Base-by-base conservation (phyloP, 1,140 invertebrate species). In the Steinernema khuongi region DNA sequence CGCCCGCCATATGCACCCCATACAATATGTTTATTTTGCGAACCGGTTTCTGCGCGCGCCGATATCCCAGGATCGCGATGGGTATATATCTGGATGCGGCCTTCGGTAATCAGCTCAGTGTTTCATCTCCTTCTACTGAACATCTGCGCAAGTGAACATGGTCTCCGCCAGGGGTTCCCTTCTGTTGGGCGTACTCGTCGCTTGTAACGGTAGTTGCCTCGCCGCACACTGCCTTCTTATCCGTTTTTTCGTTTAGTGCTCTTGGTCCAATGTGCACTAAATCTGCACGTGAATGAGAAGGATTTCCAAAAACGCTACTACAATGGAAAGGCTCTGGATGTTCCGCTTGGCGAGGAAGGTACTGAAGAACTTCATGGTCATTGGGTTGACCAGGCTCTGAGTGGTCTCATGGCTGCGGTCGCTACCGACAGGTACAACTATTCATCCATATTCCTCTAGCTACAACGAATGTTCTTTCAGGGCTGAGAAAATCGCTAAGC, bases 321-420 rank as follows among this genome's bases (percentile, higher is more conserved):
- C 19, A 69, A 74, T 50, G 73, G 73, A 74, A 74, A 74, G 22
- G 41, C 70, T 30, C 68, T 76, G n/a, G 70, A 75, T 31, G 66
- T 77, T 4, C 77, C 77, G 11, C 31, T 79, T 18, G 77, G 77
- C 36, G 75, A 78, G 31, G 71, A 74, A 1, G 78, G 73, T 17
- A 68, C 76, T 7, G 72, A 36, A 18, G 77, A 79, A 26, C 72
- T 79, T 1, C 31, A 77, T 29, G 77, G 78, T 0, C 70, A 79
- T 68, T 79, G 77, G 77, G 22, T 74, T 0, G 32, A 75, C 1
- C 79, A 81, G 33, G 79, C 79, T 0, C 71, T 77, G 30, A 80
- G 78, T 44, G 79, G 79, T 30, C 68, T 81, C 4, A 75, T 81
- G 68, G 74, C 79, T 31, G 79, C 79, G 28, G 67, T 81, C 14